Base-by-base conservation (phyloP, 2,888 invertebrate genomes). In the Aspidapion aeneum region DNA sequence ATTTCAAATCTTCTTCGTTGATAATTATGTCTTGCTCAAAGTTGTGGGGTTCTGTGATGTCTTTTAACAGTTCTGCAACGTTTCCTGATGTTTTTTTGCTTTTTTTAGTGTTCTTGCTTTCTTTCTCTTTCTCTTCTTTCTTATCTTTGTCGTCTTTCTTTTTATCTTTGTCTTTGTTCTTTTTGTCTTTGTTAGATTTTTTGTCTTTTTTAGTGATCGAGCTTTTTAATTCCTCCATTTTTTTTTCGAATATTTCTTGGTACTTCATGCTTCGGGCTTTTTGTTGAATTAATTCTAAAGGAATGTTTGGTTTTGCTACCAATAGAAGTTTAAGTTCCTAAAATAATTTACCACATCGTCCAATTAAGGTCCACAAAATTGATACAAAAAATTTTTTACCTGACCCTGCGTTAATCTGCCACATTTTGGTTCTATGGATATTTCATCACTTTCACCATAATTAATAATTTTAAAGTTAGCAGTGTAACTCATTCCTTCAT, bases 371-470 rank as follows among this genome's bases (percentile, higher is more conserved):
- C n/a, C 49, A n/a, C 9, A 48, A 48, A 48, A 48, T 48, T 17
- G 49, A 50, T 12, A 57, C 60, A n/a, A n/a, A n/a, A n/a, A n/a
- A n/a, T n/a, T n/a, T n/a, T n/a, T 52, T 65, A 72, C 72, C 62
- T 71, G 58, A 55, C 73, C 73, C 18, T 64, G 63, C 60, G 59
- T 66, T 48, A 73, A 54, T 18, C 63, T 60, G 1, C 72, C 72
- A 65, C 73, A 73, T 17, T 62, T 68, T 1, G 73, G 73, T 58
- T 72, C 71, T 1, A 72, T 60, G 18, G 22, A 61, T 12, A 73
- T 65, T 54, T 70, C 68, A 0, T 66, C 22, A 52, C 65, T 69
- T 22, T 64, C 68, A 7, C 68, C 68, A 35, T 35, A 35, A 12
- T 12, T 35, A 12, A 61, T 58, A 50, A 72, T 69, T 54, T 66